phyloP scores from a whole-genome alignment of 1,140 invertebrate species.

The Schlechtendalia chinensis region DNA sequence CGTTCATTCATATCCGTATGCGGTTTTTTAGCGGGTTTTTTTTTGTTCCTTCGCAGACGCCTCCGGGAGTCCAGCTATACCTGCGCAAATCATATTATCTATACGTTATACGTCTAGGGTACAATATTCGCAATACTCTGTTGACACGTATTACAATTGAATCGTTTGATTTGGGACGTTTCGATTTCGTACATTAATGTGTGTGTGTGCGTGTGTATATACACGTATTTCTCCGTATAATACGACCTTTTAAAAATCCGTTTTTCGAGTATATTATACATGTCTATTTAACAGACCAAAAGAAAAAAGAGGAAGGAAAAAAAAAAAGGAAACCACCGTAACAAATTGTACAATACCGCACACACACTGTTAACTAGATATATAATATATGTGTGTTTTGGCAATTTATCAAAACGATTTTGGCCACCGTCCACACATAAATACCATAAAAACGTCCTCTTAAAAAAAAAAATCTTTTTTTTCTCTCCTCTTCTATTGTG shows the following conservation, averaged over 20 bases:
- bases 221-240: neutral
- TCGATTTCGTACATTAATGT: no score
- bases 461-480: neutral
- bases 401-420: neutral
- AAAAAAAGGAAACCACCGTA: slow-evolving; percentile 17
- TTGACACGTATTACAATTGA: slow-evolving; percentile 35
- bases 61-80: neutral
- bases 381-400: neutral
- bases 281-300: neutral
- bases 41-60: neutral
- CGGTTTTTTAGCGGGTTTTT: slow-evolving; percentile 17
- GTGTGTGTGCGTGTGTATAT: no score
- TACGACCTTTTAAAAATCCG: slow-evolving; percentile 1
- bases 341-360: slow-evolving; percentile 36
- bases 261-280: neutral
- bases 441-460: neutral
- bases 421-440: slow-evolving; percentile 22
- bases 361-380: neutral
- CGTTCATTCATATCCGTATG: slow-evolving; percentile 9
- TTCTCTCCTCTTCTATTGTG: neutral
- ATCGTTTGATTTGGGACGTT: slow-evolving; percentile 7
- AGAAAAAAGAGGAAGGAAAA: no score
- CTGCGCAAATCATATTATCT: neutral
- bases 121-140: slow-evolving; percentile 6
- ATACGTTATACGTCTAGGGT: neutral